A percentile compares a stretch with the other conserved stretches of the same genome.
These are phyloP conservation scores for Mnemiopsis leidyi DNA, from an alignment of 37 sponge, comb jelly and placozoan genomes.

Conservation along the genomic window DNA sequence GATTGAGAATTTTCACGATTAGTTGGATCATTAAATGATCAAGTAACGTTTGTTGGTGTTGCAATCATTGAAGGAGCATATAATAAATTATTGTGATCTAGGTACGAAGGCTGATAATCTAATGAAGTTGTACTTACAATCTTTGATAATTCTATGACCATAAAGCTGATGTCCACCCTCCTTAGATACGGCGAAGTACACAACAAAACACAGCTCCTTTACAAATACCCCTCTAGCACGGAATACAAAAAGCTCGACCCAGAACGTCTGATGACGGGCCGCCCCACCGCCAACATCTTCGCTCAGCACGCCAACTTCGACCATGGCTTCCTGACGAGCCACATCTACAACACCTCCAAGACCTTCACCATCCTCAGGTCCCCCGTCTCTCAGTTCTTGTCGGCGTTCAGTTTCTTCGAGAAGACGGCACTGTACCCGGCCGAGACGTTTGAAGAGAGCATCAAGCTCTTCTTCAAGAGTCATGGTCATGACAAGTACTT, in stretches of 20 bases:
- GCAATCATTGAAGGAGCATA: too few species aligned
- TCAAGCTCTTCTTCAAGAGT: not conserved
- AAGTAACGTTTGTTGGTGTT: too few species aligned
- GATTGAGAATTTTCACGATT: too few species aligned
- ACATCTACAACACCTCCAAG: not conserved
- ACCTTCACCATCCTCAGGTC: constrained; percentile 1
- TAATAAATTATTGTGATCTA: too few species aligned
- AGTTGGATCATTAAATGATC: too few species aligned
- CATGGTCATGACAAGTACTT: not conserved
- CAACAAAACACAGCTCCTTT: not conserved
- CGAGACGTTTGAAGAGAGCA: not conserved
- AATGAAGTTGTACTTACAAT: too few species aligned
- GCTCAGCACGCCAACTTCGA: not conserved
- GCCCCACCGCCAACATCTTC: not conserved
- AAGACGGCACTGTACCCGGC: not conserved
- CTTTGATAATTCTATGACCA: too few species aligned
- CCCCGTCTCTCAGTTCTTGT: not conserved
- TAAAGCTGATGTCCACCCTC: not conserved
- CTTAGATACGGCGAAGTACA: not conserved
- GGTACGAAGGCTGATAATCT: too few species aligned
- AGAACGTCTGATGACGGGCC: not conserved
- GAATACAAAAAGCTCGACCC: not conserved
- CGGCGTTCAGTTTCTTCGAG: constrained; percentile 15
- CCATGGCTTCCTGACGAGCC: not conserved
- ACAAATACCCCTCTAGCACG: not conserved